These are phyloP conservation scores for Amphiprion percula DNA, from an alignment of 2,113 vertebrate genomes.

Conservation along the genomic window DNA sequence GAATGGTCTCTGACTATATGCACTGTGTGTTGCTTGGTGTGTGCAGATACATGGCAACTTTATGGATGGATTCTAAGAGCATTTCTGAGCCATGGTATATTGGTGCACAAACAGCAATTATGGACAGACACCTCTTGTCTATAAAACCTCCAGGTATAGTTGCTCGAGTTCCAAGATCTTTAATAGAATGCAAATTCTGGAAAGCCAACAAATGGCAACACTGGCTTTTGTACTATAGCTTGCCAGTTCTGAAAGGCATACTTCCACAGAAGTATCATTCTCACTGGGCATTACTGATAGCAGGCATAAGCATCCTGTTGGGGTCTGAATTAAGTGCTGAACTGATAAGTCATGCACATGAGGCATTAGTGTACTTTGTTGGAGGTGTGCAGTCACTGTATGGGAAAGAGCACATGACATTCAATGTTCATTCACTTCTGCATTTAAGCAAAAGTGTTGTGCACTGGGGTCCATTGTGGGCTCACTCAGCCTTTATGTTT, in stretches of 20 bases:
- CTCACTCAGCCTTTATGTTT: conserved; percentile 35
- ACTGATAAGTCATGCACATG: conserved; percentile 7
- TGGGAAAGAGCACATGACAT: conserved; percentile 27
- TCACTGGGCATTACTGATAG: conserved; percentile 37
- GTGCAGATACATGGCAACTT: conserved; percentile 18
- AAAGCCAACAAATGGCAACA: conserved; percentile 31
- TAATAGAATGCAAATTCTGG: conserved; percentile 29
- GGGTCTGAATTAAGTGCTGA: conserved; percentile 14
- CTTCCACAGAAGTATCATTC: conserved; percentile 19
- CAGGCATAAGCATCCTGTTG: conserved; percentile 23
- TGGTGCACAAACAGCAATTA: conserved; percentile 7
- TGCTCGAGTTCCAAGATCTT: conserved; percentile 20
- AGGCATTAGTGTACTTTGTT: conserved; percentile 36
- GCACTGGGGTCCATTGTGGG: conserved; percentile 23
- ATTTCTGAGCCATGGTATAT: conserved; percentile 16
- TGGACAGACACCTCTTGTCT: conserved; percentile 11
- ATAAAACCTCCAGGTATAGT: conserved; percentile 29
- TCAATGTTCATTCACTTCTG: conserved; percentile 26
- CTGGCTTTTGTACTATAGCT: conserved; percentile 27
- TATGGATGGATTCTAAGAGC: conserved; percentile 21
- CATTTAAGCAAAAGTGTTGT: conserved; percentile 35
- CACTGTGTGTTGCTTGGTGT: conserved; percentile 17
- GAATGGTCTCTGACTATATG: conserved; percentile 9
- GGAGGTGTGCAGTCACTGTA: conserved; percentile 26
- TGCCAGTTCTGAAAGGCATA: conserved; percentile 32